Evolutionary conservation across 2,797 vertebrate species (phyloP).

Genomic region (Takifugu rubripes): DNA sequence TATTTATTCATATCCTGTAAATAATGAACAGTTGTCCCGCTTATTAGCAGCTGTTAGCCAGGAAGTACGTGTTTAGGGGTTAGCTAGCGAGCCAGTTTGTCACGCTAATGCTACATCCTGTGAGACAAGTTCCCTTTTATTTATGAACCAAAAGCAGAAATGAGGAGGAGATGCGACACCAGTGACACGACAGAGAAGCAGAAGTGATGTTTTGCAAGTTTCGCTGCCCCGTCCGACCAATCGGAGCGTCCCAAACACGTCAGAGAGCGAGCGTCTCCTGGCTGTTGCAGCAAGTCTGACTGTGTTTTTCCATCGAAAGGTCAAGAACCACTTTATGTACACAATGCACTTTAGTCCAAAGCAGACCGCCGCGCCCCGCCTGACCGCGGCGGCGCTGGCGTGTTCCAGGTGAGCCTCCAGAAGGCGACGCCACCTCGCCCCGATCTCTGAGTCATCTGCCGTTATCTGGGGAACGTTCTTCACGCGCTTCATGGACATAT

Average conservation of each 20-base stretch:
- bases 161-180: constrained; percentile 19
- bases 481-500: constrained; percentile 75
- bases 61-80: too few species aligned
- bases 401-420: constrained; percentile 37
- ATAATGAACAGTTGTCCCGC: too few species aligned
- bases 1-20: too few species aligned
- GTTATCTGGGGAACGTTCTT: constrained; percentile 71
- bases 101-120: too few species aligned
- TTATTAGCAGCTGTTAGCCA: too few species aligned
- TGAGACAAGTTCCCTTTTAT: constrained; percentile 23
- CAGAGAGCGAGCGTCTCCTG: constrained; percentile 25
- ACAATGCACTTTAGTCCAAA: constrained; percentile 29
- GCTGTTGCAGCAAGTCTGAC: constrained; percentile 27
- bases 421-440: constrained; percentile 34
- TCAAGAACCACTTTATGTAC: constrained; percentile 49
- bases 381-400: neutral
- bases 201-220: constrained; percentile 47
- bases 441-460: constrained; percentile 67
- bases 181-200: constrained; percentile 26
- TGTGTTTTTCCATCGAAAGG: constrained; percentile 54
- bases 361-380: constrained; percentile 12
- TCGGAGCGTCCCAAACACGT: constrained; percentile 18
- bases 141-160: constrained; percentile 56
- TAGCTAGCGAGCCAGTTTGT: too few species aligned
- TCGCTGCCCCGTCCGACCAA: constrained; percentile 20